Evolutionary conservation across 1,140 invertebrate species (phyloP).

Genomic region (Hycleus phaleratus): DNA sequence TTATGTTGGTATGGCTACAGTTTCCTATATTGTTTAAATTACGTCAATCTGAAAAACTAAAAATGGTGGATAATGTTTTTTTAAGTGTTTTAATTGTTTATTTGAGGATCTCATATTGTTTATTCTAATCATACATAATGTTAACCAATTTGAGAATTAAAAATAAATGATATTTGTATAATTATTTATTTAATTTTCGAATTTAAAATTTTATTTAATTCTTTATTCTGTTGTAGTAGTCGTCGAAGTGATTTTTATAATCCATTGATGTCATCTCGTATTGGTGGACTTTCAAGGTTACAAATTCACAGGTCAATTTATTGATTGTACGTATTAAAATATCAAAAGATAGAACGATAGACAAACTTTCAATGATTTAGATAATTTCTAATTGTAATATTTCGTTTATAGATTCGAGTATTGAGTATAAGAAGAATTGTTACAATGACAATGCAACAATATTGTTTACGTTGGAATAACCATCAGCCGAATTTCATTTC

Average conservation of each 20-base stretch:
- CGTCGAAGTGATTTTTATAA: slow-evolving; percentile 6
- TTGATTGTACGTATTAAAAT: slow-evolving; percentile 16
- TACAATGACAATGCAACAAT: slow-evolving; percentile 70
- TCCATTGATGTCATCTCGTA: slow-evolving; percentile 17
- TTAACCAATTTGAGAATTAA: slow-evolving; percentile 5
- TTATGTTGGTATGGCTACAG: slow-evolving; percentile 1
- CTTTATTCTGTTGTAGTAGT: slow-evolving; percentile 4
- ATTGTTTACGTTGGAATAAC: slow-evolving; percentile 82
- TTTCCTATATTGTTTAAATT: slow-evolving; percentile 4
- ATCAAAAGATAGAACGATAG: slow-evolving; percentile 1
- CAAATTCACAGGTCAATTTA: slow-evolving; percentile 19
- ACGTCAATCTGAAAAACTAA: slow-evolving; percentile 14
- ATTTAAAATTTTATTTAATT: background rate
- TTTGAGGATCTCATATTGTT: slow-evolving; percentile 7
- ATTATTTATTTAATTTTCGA: background rate
- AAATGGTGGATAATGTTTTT: slow-evolving; percentile 16
- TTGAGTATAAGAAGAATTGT: background rate
- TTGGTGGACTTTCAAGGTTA: slow-evolving; percentile 17
- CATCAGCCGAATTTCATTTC: slow-evolving; percentile 84
- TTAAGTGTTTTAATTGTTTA: slow-evolving; percentile 12
- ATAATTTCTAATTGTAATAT: background rate
- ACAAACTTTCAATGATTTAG: background rate
- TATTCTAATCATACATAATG: slow-evolving; percentile 9
- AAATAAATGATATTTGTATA: background rate
- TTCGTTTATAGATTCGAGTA: background rate